Conservation (phyloP, 2,888 invertebrate species). For the Aleiodes testaceus region DNA sequence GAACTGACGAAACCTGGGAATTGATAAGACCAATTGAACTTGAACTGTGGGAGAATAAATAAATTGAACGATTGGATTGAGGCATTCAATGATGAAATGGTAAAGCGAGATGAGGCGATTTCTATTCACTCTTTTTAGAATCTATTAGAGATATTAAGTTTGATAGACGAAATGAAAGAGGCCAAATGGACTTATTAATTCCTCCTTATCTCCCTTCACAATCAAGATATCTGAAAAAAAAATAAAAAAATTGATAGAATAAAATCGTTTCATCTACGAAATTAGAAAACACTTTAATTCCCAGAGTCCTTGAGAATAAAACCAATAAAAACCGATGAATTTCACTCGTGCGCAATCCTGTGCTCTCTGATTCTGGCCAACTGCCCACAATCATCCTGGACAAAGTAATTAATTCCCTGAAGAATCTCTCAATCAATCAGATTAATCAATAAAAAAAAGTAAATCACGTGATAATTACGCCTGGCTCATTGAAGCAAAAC, state of each 20-base stretch:
- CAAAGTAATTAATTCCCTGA: constrained; percentile 13
- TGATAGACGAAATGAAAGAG: too few relatives aligned
- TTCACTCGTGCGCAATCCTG: constrained; percentile 35
- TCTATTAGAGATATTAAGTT: too few relatives aligned
- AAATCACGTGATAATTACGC: not conserved
- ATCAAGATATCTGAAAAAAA: too few relatives aligned
- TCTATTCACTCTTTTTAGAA: not conserved
- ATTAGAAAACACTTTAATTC: not conserved
- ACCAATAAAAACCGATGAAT: constrained; percentile 27
- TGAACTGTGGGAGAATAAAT: constrained; percentile 2
- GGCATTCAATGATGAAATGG: not conserved
- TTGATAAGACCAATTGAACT: constrained; percentile 23
- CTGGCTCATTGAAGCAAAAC: constrained; percentile 5
- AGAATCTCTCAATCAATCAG: not conserved
- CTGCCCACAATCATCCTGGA: constrained; percentile 32
- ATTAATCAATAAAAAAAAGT: not conserved
- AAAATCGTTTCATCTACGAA: not conserved
- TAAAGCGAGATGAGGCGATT: not conserved
- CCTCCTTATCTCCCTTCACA: too few relatives aligned
- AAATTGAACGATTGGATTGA: not conserved
- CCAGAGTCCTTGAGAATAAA: not conserved
- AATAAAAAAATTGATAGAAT: too few relatives aligned
- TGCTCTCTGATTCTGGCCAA: constrained; percentile 28
- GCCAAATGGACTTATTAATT: too few relatives aligned
- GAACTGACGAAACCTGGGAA: not conserved